phyloP scores from a whole-genome alignment of 2,888 invertebrate species.

The Dasypolia templi region DNA sequence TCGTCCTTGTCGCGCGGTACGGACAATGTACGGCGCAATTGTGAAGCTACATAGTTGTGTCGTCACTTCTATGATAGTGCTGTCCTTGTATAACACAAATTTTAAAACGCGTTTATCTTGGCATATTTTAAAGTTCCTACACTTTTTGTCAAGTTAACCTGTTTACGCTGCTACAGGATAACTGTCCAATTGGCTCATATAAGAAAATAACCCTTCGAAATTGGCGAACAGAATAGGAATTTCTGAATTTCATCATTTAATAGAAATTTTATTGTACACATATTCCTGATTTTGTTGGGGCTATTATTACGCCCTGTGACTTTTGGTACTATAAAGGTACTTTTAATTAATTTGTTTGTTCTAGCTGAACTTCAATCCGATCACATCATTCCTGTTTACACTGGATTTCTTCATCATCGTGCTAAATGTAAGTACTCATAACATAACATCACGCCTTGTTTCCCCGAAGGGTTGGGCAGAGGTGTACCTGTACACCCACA shows the following conservation, averaged over 20 bases:
- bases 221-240: neutral
- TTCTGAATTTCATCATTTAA: neutral
- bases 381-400: constrained; percentile 94
- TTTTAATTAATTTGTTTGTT: constrained; percentile 75
- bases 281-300: neutral
- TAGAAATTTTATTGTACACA: neutral
- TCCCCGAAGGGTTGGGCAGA: too few relatives aligned
- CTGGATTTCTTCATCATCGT: constrained; percentile 94
- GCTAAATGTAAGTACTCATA: constrained; percentile 94
- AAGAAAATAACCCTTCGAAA: neutral
- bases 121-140: too few relatives aligned
- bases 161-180: neutral
- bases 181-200: neutral
- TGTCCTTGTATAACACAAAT: too few relatives aligned
- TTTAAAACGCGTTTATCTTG: too few relatives aligned
- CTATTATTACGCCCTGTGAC: neutral
- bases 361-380: constrained; percentile 93
- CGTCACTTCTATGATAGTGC: too few relatives aligned
- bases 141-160: neutral
- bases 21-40: too few relatives aligned
- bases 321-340: constrained; percentile 25
- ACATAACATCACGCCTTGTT: too few relatives aligned
- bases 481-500: too few relatives aligned
- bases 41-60: too few relatives aligned
- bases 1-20: too few relatives aligned